Conservation (phyloP, 2,888 invertebrate genomes). For the Parthenolecanium corni region DNA sequence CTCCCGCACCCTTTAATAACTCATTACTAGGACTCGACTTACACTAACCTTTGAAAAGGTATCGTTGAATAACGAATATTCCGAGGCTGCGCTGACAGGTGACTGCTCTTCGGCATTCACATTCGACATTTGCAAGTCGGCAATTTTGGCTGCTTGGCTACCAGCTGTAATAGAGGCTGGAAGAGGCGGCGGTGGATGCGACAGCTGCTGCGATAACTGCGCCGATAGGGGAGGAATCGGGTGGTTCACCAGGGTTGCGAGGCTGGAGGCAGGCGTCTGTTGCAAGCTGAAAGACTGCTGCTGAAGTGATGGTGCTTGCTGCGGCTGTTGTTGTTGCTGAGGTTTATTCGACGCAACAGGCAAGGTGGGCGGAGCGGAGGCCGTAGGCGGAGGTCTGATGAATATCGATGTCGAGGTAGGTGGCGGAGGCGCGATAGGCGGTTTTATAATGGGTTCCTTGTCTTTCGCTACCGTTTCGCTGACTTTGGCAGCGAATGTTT, state of each 20-base stretch:
- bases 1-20: too few species aligned
- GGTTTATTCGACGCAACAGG: slow-evolving; percentile 35
- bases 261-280: slow-evolving; percentile 20
- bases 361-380: slow-evolving; percentile 19
- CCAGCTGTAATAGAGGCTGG: slow-evolving; percentile 20
- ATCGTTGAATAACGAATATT: slow-evolving; percentile 83
- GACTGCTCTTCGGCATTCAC: slow-evolving; percentile 15
- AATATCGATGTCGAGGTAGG: slow-evolving; percentile 33
- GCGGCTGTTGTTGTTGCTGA: slow-evolving; percentile 36
- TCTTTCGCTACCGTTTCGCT: slow-evolving; percentile 34
- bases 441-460: slow-evolving; percentile 35
- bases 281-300: slow-evolving; percentile 36
- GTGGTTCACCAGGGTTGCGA: slow-evolving; percentile 8
- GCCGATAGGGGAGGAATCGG: slow-evolving; percentile 25
- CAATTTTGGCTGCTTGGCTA: slow-evolving; percentile 24
- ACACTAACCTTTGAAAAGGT: slow-evolving; percentile 45
- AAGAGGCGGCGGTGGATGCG: slow-evolving; percentile 24
- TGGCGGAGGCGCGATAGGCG: slow-evolving; percentile 33
- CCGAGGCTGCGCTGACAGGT: slow-evolving; percentile 37
- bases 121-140: slow-evolving; percentile 20
- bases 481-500: slow-evolving; percentile 64
- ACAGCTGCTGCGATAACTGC: slow-evolving; percentile 22
- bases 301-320: slow-evolving; percentile 44
- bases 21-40: too few species aligned
- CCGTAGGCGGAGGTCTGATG: slow-evolving; percentile 19